A percentile compares a stretch with the other conserved stretches of the same genome.
Evolutionary conservation across 1,140 invertebrate species (phyloP).

Genomic region (Branchinecta lynchi): DNA sequence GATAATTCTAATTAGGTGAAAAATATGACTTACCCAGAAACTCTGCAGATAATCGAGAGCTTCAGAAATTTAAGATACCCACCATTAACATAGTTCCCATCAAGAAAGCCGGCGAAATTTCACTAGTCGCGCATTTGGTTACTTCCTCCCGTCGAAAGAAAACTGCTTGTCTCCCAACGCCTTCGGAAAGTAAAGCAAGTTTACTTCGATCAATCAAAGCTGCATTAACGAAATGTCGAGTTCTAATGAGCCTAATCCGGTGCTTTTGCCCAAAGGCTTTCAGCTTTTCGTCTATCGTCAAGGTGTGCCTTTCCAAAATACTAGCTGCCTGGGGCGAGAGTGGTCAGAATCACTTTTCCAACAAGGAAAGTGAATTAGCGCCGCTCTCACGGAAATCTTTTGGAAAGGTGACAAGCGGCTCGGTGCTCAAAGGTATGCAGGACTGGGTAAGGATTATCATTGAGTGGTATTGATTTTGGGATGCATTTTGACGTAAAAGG

Average conservation of each 20-base stretch:
- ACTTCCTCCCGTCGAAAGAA: too few relatives aligned
- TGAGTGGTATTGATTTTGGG: not conserved
- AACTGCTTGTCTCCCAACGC: not conserved
- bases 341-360: constrained; percentile 9
- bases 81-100: too few relatives aligned
- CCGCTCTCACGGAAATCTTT: not conserved
- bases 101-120: too few relatives aligned
- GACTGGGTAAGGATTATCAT: not conserved
- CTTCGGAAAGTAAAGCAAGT: not conserved
- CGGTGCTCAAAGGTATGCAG: not conserved
- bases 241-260: constrained; percentile 7
- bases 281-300: not conserved
- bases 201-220: constrained; percentile 5
- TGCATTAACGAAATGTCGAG: not conserved
- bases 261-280: not conserved
- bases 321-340: not conserved
- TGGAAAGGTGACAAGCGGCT: not conserved
- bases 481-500: constrained; percentile 4
- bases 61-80: too few relatives aligned
- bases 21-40: too few relatives aligned
- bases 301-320: constrained; percentile 7
- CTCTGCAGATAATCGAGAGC: too few relatives aligned
- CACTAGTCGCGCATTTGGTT: too few relatives aligned
- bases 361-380: constrained; percentile 8
- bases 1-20: too few relatives aligned